phyloP scores from a whole-genome alignment of 1,140 invertebrate species.

The Pogonomyrmex barbatus region DNA sequence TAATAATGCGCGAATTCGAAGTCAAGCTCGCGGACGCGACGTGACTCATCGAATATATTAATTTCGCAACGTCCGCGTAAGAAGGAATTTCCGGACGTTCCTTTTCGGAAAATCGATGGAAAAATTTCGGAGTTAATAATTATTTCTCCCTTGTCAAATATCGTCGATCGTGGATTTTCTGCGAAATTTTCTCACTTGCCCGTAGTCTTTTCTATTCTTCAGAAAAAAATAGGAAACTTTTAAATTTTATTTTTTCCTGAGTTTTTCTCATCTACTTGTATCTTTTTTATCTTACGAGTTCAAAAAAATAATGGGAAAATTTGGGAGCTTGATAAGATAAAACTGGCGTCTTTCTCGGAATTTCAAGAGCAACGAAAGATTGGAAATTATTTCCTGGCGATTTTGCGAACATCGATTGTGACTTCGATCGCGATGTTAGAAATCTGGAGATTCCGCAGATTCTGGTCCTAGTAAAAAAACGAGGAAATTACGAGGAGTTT shows the following conservation, averaged over 20 bases:
- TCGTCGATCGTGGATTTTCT: no score
- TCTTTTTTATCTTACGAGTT: not conserved
- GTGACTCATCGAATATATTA: constrained; percentile 29
- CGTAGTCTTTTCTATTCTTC: no score
- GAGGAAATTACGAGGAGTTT: not conserved
- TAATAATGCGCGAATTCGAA: constrained; percentile 53
- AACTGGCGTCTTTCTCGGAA: not conserved
- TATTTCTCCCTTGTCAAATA: not conserved
- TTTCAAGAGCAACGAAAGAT: not conserved
- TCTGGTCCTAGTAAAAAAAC: no score
- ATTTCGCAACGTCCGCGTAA: constrained; percentile 11
- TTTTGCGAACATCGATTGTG: not conserved
- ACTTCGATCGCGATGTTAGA: not conserved
- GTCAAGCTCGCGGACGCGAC: constrained; percentile 23
- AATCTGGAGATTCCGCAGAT: not conserved
- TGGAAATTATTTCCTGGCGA: not conserved
- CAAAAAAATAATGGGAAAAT: not conserved
- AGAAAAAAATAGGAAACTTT: no score
- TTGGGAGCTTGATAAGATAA: not conserved
- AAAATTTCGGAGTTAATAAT: not conserved
- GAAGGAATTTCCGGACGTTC: not conserved
- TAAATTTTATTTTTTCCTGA: no score
- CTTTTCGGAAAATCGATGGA: not conserved
- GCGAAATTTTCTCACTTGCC: no score
- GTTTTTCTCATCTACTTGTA: no score